A percentile compares a stretch with the other conserved stretches of the same genome.
These are phyloP conservation scores for Spodoptera frugiperda DNA, from an alignment of 1,140 invertebrate species.

Conservation along the genomic window DNA sequence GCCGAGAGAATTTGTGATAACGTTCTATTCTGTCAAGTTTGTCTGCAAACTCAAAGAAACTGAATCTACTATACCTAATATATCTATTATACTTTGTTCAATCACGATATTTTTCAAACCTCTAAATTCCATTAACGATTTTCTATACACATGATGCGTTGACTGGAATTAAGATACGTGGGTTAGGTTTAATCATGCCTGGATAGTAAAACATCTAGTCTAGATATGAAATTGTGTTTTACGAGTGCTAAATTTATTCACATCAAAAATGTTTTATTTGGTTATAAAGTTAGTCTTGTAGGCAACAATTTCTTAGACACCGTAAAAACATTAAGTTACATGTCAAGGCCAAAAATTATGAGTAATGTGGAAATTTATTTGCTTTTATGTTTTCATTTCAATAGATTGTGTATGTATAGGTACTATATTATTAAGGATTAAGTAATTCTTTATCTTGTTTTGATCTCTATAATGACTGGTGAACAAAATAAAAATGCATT, in stretches of 20 bases:
- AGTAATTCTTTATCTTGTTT: no score
- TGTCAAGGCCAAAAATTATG: neutral
- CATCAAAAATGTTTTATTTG: conserved; percentile 29
- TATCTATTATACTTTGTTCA: conserved; percentile 15
- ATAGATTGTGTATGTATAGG: no score
- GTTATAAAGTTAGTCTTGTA: conserved; percentile 17
- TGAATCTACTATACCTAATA: no score
- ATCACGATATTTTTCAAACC: conserved; percentile 29
- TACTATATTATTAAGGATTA: no score
- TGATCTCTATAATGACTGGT: no score
- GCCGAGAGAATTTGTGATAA: conserved; percentile 62
- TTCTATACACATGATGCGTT: neutral
- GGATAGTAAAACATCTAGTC: neutral
- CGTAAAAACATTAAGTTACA: neutral
- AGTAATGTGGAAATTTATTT: no score
- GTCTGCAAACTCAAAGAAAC: conserved; percentile 60
- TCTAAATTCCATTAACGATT: conserved; percentile 14
- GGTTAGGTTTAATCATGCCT: neutral
- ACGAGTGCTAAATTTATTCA: neutral
- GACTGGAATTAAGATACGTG: neutral
- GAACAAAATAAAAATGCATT: no score
- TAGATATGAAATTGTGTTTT: conserved; percentile 14
- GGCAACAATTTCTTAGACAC: conserved; percentile 7
- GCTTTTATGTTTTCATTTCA: no score
- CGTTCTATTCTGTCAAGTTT: conserved; percentile 63